These are phyloP conservation scores for Smittia aterrima DNA, from an alignment of 2,888 invertebrate genomes.

Conservation along the genomic window DNA sequence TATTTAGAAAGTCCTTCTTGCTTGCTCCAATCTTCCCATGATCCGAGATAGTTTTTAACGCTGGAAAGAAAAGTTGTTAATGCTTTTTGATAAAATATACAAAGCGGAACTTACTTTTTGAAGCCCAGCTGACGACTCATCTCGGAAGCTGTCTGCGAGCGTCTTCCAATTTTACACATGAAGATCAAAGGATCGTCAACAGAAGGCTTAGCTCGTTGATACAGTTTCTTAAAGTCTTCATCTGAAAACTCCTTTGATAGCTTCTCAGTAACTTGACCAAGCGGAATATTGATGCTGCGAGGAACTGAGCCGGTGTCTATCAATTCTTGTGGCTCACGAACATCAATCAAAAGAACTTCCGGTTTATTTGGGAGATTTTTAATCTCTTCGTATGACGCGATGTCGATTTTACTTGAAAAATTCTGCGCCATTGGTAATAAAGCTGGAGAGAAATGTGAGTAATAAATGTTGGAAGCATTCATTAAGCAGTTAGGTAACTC, in stretches of 20 bases:
- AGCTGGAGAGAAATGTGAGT: not conserved
- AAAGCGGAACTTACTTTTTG: conserved; percentile 28
- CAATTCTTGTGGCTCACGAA: conserved; percentile 71
- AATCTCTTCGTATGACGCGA: conserved; percentile 50
- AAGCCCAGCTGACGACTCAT: conserved; percentile 46
- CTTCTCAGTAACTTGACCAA: conserved; percentile 28
- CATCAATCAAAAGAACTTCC: conserved; percentile 66
- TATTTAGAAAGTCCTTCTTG: no score
- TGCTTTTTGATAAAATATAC: not conserved
- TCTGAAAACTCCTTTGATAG: conserved; percentile 4
- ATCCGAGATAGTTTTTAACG: not conserved
- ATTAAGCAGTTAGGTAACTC: conserved; percentile 56
- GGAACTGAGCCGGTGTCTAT: conserved; percentile 69
- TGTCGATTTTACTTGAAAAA: not conserved
- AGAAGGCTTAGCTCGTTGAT: conserved; percentile 56
- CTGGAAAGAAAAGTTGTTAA: not conserved
- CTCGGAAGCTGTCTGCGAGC: conserved; percentile 61
- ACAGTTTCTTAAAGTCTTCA: conserved; percentile 47
- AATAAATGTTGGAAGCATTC: no score
- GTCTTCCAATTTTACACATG: conserved; percentile 64
- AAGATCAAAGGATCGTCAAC: conserved; percentile 60
- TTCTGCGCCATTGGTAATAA: not conserved
- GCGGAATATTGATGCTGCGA: conserved; percentile 72
- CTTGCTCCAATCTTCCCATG: not conserved
- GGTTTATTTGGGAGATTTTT: conserved; percentile 55